phyloP scores from a whole-genome alignment of 1,140 invertebrate species.

The Trypoxylus dichotomus region DNA sequence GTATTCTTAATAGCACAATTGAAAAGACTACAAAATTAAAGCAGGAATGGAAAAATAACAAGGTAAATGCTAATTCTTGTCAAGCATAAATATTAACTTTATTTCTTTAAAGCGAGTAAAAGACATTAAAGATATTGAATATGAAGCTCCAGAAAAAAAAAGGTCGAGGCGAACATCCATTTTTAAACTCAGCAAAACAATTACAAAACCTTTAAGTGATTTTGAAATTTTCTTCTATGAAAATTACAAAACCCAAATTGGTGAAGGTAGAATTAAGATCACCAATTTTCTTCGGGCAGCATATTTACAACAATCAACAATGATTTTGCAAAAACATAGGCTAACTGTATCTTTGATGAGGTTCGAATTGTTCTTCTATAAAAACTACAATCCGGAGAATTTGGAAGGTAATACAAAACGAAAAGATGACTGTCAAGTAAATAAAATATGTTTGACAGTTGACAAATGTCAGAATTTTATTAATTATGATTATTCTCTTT shows the following conservation, averaged over 20 bases:
- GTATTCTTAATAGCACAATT: not conserved
- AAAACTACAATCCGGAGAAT: not conserved
- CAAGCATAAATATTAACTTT: not conserved
- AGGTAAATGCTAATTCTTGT: not conserved
- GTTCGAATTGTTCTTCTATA: not conserved
- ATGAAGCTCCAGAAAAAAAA: not conserved
- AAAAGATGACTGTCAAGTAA: no score
- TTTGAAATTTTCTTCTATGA: conserved; percentile 8
- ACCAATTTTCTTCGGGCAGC: not conserved
- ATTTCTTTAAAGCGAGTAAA: not conserved
- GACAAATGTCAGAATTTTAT: no score
- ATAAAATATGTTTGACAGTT: no score
- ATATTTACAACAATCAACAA: not conserved
- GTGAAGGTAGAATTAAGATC: not conserved
- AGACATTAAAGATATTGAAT: not conserved
- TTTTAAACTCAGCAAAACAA: not conserved
- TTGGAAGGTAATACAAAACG: not conserved
- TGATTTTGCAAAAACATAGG: not conserved
- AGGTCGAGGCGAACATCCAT: not conserved
- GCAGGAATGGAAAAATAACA: not conserved
- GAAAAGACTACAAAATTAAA: not conserved
- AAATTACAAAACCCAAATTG: not conserved
- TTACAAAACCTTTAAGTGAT: not conserved
- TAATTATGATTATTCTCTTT: not conserved
- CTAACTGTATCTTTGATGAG: not conserved